A percentile compares a stretch with the other conserved stretches of the same genome.
phyloP scores from a whole-genome alignment of 1,140 invertebrate species.

The Drosophila gunungcola region DNA sequence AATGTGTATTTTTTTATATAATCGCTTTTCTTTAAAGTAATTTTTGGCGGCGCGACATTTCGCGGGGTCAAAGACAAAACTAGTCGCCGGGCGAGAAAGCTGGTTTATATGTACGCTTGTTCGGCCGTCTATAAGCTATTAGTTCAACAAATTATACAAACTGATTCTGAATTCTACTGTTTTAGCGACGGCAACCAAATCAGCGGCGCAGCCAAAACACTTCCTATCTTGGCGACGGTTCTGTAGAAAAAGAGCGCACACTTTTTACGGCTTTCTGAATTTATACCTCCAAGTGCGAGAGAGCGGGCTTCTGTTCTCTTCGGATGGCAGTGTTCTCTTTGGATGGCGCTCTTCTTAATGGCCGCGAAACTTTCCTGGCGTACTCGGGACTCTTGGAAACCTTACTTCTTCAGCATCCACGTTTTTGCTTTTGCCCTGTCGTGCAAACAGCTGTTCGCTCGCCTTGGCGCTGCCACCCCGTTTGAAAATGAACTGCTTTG shows the following conservation, averaged over 20 bases:
- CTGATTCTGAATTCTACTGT: slow-evolving; percentile 32
- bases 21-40: slow-evolving; percentile 29
- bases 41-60: slow-evolving; percentile 3
- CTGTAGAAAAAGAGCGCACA: slow-evolving; percentile 66
- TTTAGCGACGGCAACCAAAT: slow-evolving; percentile 65
- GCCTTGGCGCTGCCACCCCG: slow-evolving; percentile 42
- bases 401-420: slow-evolving; percentile 35
- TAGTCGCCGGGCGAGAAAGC: not conserved
- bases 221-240: slow-evolving; percentile 68
- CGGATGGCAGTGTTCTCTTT: slow-evolving; percentile 1
- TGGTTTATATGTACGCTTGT: slow-evolving; percentile 4
- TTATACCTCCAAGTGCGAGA: slow-evolving; percentile 48
- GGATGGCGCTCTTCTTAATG: slow-evolving; percentile 25
- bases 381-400: slow-evolving; percentile 19
- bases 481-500: not conserved
- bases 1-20: slow-evolving; percentile 60
- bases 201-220: slow-evolving; percentile 52
- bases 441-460: slow-evolving; percentile 47
- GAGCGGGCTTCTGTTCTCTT: slow-evolving; percentile 18
- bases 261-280: slow-evolving; percentile 44
- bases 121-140: slow-evolving; percentile 4
- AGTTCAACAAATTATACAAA: slow-evolving; percentile 32
- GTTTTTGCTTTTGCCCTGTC: slow-evolving; percentile 38
- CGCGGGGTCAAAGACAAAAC: not conserved
- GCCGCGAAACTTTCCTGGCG: slow-evolving; percentile 35